A percentile compares a stretch with the other conserved stretches of the same genome.
phyloP scores from a whole-genome alignment of 2,113 vertebrate species.

The Takifugu bimaculatus region DNA sequence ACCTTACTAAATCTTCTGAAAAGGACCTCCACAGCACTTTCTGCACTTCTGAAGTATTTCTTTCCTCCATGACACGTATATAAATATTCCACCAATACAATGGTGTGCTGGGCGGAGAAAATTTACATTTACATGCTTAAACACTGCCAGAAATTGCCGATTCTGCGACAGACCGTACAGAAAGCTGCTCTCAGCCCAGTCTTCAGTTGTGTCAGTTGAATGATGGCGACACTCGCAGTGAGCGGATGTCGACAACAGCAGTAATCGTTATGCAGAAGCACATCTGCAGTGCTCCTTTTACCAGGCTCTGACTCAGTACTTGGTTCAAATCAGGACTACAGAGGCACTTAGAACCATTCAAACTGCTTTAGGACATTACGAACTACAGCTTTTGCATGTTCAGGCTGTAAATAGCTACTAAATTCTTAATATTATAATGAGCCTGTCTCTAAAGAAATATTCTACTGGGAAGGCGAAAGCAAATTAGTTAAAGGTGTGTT shows the following conservation, averaged over 20 bases:
- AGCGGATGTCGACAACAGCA: slow-evolving; percentile 28
- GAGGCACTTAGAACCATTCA: slow-evolving; percentile 6
- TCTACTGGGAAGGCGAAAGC: no score
- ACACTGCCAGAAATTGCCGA: slow-evolving; percentile 21
- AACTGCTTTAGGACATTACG: slow-evolving; percentile 3
- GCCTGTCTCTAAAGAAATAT: no score
- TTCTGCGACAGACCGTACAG: slow-evolving; percentile 10
- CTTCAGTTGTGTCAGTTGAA: slow-evolving; percentile 15
- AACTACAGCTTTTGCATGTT: background rate
- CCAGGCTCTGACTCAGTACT: slow-evolving; percentile 4
- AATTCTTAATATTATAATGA: no score
- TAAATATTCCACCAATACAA: slow-evolving; percentile 18
- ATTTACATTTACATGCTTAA: background rate
- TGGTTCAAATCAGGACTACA: slow-evolving; percentile 8
- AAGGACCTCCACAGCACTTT: slow-evolving; percentile 15
- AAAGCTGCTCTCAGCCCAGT: slow-evolving; percentile 30
- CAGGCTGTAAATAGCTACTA: no score
- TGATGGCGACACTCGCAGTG: slow-evolving; percentile 22
- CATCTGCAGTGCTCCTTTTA: slow-evolving; percentile 6
- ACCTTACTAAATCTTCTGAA: slow-evolving; percentile 24
- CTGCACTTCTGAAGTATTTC: background rate
- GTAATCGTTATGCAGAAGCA: slow-evolving; percentile 17
- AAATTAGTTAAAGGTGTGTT: no score
- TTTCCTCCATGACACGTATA: slow-evolving; percentile 12
- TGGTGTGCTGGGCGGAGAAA: background rate